Percentiles rank a stretch among this genome's conserved stretches.
These are phyloP conservation scores for Petrophora chlorosata DNA, from an alignment of 2,888 invertebrate species.

Conservation along the genomic window DNA sequence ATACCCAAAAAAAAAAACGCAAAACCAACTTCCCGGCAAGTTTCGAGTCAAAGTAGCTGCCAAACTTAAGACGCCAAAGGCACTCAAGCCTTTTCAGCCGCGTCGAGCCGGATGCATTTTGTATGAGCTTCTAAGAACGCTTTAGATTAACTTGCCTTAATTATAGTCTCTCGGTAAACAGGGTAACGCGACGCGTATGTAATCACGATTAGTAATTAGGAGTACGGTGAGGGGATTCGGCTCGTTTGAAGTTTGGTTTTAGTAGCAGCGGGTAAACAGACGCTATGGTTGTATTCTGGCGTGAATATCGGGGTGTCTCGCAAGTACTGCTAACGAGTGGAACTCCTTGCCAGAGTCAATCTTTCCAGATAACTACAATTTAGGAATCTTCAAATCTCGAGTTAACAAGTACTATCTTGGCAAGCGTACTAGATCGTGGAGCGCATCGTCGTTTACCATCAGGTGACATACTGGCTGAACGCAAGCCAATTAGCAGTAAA, in stretches of 20 bases:
- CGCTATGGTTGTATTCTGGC: background rate
- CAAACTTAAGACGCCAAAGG: conserved; percentile 27
- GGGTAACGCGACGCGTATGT: conserved; percentile 60
- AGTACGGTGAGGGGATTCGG: conserved; percentile 41
- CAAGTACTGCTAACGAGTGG: too few relatives aligned
- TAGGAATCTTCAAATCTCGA: too few relatives aligned
- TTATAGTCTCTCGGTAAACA: conserved; percentile 73
- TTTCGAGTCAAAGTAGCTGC: conserved; percentile 29
- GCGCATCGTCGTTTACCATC: too few relatives aligned
- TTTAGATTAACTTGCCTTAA: conserved; percentile 78
- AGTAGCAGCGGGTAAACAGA: conserved; percentile 28
- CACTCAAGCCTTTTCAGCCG: conserved; percentile 38
- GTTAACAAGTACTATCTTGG: too few relatives aligned
- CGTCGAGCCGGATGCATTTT: conserved; percentile 65
- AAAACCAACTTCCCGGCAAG: too few relatives aligned
- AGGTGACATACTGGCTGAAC: too few relatives aligned
- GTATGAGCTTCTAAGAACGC: conserved; percentile 67
- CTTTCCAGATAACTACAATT: too few relatives aligned
- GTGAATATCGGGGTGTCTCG: too few relatives aligned
- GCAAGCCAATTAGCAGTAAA: too few relatives aligned
- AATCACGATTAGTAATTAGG: conserved; percentile 80
- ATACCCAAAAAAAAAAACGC: too few relatives aligned
- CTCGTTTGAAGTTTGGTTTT: conserved; percentile 27
- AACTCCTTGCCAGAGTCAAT: too few relatives aligned
- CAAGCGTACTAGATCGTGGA: too few relatives aligned